Evolutionary conservation across 2,113 vertebrate species (phyloP).

Genomic region (Notiomystis cincta): DNA sequence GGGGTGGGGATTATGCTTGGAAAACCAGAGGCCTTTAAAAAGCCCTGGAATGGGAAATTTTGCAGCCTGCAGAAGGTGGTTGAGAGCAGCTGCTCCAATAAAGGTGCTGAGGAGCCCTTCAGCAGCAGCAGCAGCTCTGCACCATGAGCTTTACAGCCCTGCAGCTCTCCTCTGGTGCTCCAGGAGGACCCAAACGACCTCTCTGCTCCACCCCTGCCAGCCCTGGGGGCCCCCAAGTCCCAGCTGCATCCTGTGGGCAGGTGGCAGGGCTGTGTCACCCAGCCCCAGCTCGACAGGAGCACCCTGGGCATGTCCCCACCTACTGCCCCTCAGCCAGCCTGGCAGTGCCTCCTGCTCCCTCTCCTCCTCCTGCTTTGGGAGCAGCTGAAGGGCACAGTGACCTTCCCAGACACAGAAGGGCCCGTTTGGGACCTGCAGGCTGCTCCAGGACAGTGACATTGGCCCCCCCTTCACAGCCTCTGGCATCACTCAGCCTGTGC

Average conservation of each 20-base stretch:
- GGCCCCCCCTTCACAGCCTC: background rate
- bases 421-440: fast-evolving
- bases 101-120: background rate
- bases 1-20: background rate
- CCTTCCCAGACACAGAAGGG: background rate
- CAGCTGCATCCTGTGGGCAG: background rate
- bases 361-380: background rate
- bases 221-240: background rate
- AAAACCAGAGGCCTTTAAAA: background rate
- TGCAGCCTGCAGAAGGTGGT: background rate
- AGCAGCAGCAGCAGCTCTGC: background rate
- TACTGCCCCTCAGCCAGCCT: background rate
- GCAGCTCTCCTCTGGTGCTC: background rate
- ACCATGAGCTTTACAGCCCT: background rate
- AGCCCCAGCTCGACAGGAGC: background rate
- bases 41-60: background rate
- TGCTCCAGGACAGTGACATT: background rate
- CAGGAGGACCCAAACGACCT: background rate
- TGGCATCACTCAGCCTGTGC: background rate
- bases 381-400: background rate
- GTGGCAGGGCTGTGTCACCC: background rate
- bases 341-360: background rate
- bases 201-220: background rate
- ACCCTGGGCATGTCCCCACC: background rate
- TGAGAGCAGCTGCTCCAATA: background rate